These are phyloP conservation scores for Ailurus styani DNA, from an alignment of 2,113 vertebrate genomes.

Conservation along the genomic window DNA sequence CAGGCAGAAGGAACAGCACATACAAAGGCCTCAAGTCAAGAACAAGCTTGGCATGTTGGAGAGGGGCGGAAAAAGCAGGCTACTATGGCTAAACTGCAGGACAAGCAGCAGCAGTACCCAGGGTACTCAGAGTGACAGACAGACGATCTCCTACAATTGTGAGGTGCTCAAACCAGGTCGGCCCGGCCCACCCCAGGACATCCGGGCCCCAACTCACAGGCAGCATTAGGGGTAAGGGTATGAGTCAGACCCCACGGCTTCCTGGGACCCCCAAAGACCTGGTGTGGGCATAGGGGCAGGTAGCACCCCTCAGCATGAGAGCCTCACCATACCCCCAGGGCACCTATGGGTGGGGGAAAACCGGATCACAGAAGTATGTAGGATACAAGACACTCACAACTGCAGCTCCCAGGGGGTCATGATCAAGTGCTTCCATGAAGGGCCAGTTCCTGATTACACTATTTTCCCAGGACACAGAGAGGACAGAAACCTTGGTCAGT, in stretches of 20 bases:
- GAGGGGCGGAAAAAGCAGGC: not conserved
- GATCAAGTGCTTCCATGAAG: not conserved
- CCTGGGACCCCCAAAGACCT: slow-evolving; percentile 30
- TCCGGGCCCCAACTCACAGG: slow-evolving; percentile 10
- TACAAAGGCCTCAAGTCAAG: not conserved
- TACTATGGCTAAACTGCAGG: not conserved
- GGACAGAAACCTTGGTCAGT: not conserved
- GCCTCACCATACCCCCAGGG: not conserved
- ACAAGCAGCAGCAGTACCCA: not conserved
- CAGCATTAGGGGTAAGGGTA: not conserved
- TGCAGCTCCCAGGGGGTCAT: not conserved
- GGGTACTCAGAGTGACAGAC: not conserved
- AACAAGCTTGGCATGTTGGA: not conserved
- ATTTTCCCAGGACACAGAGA: not conserved
- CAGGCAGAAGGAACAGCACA: not conserved
- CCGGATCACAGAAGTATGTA: not conserved
- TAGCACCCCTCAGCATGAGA: not conserved
- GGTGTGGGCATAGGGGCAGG: not conserved
- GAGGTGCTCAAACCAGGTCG: not conserved
- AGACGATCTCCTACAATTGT: not conserved
- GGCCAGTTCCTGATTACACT: not conserved
- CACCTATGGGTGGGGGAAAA: not conserved
- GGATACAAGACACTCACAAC: not conserved
- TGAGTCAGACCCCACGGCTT: slow-evolving; percentile 58
- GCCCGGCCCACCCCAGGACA: slow-evolving; percentile 37